Conservation (phyloP, 2,888 invertebrate species). For the Meta bourneti region DNA sequence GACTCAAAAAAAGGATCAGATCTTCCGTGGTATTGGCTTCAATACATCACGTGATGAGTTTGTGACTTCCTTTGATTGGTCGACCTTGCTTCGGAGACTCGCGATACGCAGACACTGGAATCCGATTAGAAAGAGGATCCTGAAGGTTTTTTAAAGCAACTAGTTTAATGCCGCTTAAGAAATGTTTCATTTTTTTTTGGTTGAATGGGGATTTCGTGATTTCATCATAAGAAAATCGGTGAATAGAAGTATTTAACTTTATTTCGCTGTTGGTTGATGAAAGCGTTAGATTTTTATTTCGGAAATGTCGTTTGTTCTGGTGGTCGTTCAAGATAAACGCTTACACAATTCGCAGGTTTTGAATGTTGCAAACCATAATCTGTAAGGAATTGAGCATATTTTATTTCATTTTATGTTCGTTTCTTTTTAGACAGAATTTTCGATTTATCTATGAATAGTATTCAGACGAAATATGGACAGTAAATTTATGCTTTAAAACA, state of each 20-base stretch:
- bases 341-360: too few species aligned
- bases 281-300: too few species aligned
- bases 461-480: too few species aligned
- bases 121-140: constrained; percentile 21
- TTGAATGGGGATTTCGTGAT: background rate
- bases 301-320: too few species aligned
- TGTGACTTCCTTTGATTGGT: constrained; percentile 59
- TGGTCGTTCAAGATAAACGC: too few species aligned
- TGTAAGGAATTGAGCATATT: too few species aligned
- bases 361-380: too few species aligned
- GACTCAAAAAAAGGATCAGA: constrained; percentile 53
- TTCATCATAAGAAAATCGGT: background rate
- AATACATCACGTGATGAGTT: constrained; percentile 66
- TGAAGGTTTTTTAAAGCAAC: constrained; percentile 14
- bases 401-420: too few species aligned
- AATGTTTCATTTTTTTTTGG: background rate
- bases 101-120: constrained; percentile 17
- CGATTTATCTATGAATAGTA: too few species aligned
- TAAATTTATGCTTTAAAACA: too few species aligned
- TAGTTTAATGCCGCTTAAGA: constrained; percentile 32
- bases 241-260: background rate
- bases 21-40: constrained; percentile 55
- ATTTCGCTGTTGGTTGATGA: background rate
- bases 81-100: constrained; percentile 18
- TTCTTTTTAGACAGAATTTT: too few species aligned